phyloP scores from a whole-genome alignment of 1,140 invertebrate species.

The Heliconius hewitsoni region DNA sequence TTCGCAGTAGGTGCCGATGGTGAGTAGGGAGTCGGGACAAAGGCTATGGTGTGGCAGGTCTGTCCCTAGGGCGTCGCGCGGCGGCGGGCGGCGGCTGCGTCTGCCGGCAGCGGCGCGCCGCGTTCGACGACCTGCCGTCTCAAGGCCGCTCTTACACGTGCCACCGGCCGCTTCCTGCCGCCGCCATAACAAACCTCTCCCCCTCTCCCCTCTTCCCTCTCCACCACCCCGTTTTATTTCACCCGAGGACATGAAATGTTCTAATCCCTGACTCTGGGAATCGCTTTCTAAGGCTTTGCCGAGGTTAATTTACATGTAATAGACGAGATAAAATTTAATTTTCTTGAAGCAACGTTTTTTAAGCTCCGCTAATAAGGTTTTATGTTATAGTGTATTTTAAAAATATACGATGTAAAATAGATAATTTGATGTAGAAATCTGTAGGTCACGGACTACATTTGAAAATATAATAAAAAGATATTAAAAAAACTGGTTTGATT shows the following conservation, averaged over 20 bases:
- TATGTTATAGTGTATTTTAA: background rate
- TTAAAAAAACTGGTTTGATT: background rate
- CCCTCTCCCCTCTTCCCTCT: conserved; percentile 67
- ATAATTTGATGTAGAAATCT: background rate
- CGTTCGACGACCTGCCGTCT: conserved; percentile 76
- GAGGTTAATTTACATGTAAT: conserved; percentile 33
- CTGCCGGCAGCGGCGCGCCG: conserved; percentile 57
- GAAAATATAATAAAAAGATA: conserved; percentile 5
- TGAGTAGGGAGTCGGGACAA: conserved; percentile 43
- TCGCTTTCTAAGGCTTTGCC: conserved; percentile 40
- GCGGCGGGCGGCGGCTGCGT: conserved; percentile 47
- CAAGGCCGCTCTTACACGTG: conserved; percentile 79
- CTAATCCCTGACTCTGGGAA: conserved; percentile 49
- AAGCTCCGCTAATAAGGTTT: background rate
- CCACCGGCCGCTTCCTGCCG: conserved; percentile 74
- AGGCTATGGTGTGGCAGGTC: conserved; percentile 57
- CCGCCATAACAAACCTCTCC: conserved; percentile 77
- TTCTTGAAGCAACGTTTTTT: background rate
- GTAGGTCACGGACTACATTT: conserved; percentile 4
- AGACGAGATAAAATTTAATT: conserved; percentile 16
- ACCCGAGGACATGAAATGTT: conserved; percentile 41
- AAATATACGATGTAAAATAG: background rate
- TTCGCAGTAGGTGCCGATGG: background rate
- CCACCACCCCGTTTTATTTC: conserved; percentile 45
- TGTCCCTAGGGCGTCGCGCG: conserved; percentile 39